phyloP scores from a whole-genome alignment of 2,113 vertebrate genomes.

The Anser cygnoides region DNA sequence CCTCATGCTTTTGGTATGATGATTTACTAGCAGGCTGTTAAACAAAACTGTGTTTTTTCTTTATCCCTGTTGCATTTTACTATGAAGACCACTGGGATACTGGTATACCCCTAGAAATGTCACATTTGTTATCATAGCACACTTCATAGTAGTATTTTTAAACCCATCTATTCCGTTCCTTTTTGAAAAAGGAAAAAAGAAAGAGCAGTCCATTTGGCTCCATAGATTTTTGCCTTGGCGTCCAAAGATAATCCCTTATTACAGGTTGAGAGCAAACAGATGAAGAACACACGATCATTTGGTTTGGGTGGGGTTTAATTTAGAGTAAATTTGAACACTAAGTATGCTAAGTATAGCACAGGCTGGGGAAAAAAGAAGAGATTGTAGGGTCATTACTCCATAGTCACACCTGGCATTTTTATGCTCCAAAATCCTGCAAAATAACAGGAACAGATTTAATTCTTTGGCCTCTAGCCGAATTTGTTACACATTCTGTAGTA shows the following conservation, averaged over 20 bases:
- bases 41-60: not conserved
- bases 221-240: not conserved
- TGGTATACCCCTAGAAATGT: not conserved
- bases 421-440: not conserved
- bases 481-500: not conserved
- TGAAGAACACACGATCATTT: not conserved
- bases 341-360: not conserved
- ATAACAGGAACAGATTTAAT: not conserved
- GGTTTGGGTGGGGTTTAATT: conserved; percentile 9
- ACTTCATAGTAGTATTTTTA: not conserved
- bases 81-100: not conserved
- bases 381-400: not conserved
- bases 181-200: not conserved
- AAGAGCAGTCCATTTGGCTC: not conserved
- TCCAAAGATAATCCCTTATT: not conserved
- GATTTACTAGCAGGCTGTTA: not conserved
- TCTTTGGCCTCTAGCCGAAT: not conserved
- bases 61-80: not conserved
- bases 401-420: not conserved
- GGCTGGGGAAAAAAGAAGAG: too few species aligned
- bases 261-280: not conserved
- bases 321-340: not conserved
- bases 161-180: not conserved
- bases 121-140: not conserved
- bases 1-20: not conserved